Evolutionary conservation across 2,888 invertebrate genomes (phyloP).

Genomic region (Notocelia uddmanniana): DNA sequence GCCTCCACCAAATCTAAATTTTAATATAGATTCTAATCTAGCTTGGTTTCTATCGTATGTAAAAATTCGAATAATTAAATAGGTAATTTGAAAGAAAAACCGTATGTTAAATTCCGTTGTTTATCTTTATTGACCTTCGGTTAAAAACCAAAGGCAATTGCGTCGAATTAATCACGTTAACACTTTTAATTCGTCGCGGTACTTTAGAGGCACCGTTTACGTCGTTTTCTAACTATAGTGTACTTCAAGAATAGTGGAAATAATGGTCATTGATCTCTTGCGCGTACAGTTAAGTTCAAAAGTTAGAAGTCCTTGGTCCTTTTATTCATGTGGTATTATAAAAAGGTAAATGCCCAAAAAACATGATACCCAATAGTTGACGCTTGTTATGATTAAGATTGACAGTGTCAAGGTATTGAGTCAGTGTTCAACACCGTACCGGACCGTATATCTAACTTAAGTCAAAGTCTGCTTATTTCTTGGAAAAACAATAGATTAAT

Average conservation of each 20-base stretch:
- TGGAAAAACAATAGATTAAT: no score
- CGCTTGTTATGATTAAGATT: no score
- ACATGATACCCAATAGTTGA: no score
- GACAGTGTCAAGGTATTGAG: no score
- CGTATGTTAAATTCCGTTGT: slow-evolving; percentile 21
- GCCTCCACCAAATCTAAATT: slow-evolving; percentile 13
- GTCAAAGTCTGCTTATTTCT: no score
- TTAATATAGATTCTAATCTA: slow-evolving; percentile 29
- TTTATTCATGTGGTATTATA: neutral
- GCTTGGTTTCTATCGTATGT: slow-evolving; percentile 11
- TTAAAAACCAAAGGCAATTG: slow-evolving; percentile 20
- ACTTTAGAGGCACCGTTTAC: slow-evolving; percentile 4
- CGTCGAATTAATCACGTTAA: slow-evolving; percentile 27
- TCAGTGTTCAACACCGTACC: no score
- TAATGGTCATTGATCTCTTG: neutral
- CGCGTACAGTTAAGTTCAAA: neutral
- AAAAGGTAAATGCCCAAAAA: no score
- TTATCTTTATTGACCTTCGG: slow-evolving; percentile 32
- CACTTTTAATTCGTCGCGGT: slow-evolving; percentile 30
- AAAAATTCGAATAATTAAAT: slow-evolving; percentile 18
- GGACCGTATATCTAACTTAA: no score
- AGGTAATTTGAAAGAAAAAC: slow-evolving; percentile 9
- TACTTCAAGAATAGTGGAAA: neutral
- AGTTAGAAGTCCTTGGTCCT: neutral
- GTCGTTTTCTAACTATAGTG: slow-evolving; percentile 13